A percentile compares a stretch with the other conserved stretches of the same genome.
phyloP scores from a whole-genome alignment of 2,797 vertebrate genomes.

The Dipus sagitta region DNA sequence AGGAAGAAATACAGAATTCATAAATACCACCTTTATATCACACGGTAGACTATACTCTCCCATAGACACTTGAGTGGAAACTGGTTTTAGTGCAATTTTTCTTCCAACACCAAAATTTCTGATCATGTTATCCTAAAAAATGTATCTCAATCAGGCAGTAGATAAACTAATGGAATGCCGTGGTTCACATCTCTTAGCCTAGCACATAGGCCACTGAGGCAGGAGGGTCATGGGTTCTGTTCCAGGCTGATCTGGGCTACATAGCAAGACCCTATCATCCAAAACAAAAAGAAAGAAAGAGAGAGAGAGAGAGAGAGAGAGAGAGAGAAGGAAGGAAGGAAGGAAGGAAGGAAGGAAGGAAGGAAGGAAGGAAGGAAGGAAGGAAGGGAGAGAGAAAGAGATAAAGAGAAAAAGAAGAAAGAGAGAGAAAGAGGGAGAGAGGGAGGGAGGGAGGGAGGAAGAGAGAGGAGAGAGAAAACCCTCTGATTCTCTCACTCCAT shows the following conservation, averaged over 20 bases:
- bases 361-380: no score
- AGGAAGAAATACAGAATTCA: not conserved
- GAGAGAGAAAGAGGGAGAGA: no score
- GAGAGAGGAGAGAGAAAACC: not conserved
- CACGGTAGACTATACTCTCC: not conserved
- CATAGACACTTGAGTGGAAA: not conserved
- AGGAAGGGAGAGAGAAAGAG: not conserved
- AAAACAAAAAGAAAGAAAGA: not conserved
- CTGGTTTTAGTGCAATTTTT: slow-evolving; percentile 34
- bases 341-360: no score
- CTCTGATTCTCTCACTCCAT: not conserved
- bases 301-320: not conserved
- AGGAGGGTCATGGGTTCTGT: no score
- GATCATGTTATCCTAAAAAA: slow-evolving; percentile 24
- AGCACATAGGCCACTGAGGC: not conserved
- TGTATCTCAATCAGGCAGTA: not conserved
- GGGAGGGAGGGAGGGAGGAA: no score
- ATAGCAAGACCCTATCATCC: not conserved
- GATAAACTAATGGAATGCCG: not conserved
- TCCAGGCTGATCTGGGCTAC: not conserved
- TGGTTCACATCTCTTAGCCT: not conserved
- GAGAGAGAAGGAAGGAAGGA: no score
- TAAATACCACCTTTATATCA: not conserved
- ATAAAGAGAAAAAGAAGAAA: no score
- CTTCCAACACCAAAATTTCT: slow-evolving; percentile 54